Percentiles rank a stretch among this genome's conserved stretches.
Evolutionary conservation across 1,140 invertebrate species (phyloP).

Genomic region (Lasioglossum baleicum): DNA sequence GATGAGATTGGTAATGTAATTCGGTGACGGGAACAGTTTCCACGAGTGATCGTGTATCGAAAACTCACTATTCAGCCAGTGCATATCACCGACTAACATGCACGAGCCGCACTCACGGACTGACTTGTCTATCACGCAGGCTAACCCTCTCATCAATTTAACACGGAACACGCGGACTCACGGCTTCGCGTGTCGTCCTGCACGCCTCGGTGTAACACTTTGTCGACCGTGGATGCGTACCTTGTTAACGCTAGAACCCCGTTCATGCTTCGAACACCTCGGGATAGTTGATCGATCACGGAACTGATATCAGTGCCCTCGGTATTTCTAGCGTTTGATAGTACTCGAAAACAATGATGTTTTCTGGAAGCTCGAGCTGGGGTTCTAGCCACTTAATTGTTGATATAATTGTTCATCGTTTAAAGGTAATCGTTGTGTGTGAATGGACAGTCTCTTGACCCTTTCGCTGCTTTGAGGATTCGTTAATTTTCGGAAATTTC

Average conservation of each 20-base stretch:
- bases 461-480: too few species aligned
- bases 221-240: slow-evolving; percentile 1
- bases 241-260: not conserved
- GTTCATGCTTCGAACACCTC: too few species aligned
- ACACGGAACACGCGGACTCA: slow-evolving; percentile 3
- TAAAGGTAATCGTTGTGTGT: too few species aligned
- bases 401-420: too few species aligned
- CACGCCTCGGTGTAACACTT: slow-evolving; percentile 21
- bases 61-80: slow-evolving; percentile 6
- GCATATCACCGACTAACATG: slow-evolving; percentile 18
- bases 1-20: not conserved
- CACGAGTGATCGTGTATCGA: slow-evolving; percentile 50
- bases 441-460: too few species aligned
- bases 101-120: slow-evolving; percentile 2
- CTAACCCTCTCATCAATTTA: slow-evolving; percentile 1
- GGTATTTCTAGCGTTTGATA: too few species aligned
- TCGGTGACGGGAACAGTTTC: slow-evolving; percentile 18
- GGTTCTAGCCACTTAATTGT: too few species aligned
- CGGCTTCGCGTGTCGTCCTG: slow-evolving; percentile 19
- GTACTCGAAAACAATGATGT: too few species aligned
- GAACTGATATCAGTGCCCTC: too few species aligned
- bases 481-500: too few species aligned
- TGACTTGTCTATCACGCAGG: not conserved
- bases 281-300: not conserved
- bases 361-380: too few species aligned